Evolutionary conservation across 2,797 vertebrate genomes (phyloP), one percentile per base, ranked within the genome.

Genomic region (Sphenopsis melanotis): DNA sequence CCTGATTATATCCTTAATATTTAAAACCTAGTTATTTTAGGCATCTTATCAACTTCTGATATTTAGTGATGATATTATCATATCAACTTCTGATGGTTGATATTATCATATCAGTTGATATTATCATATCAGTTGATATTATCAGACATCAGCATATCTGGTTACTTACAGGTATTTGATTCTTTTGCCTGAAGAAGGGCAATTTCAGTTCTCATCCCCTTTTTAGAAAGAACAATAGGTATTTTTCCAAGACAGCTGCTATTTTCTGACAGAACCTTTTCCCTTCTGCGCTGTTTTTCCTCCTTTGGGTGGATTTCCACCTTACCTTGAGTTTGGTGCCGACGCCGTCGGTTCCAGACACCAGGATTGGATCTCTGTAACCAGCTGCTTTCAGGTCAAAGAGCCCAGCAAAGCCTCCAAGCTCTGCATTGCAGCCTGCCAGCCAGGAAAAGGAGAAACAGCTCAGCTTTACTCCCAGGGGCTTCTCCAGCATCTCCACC

Each of bases 321-420:
- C 59, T 96, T 97, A 99, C 99, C 99, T 99, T 99, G 26, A 99
- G 98, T 93, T 99, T 99, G 46, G 99, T 99, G 65, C 99, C 99
- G 15, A 99, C 99, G 6, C 99, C 99, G 22, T 99, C 99, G 3
- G 99, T 99, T 80, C 99, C 99, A 70, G 99, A 99, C 8, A 99
- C 99, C 93, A 99, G 98, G 95, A 99, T 97, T 23, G 99, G 99
- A 96, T 99, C 99, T 10, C 94, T 91, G 85, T 99, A 99, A n/a
- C 99, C 99, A 17, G 99, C 99, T 23, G 98, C 99, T 94, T 98
- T 99, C 92, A 99, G 95, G 92, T 99, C 99, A 97, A 99, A 99
- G 44, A 99, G 98, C 12, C 99, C 99, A 27, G 99, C 99, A 85
- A 99, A 99, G 4, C 99, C 99, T 56, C 99, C 99, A 5, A 99